Evolutionary conservation across 2,797 vertebrate genomes (phyloP).

Genomic region (Pteronotus mesoamericanus): DNA sequence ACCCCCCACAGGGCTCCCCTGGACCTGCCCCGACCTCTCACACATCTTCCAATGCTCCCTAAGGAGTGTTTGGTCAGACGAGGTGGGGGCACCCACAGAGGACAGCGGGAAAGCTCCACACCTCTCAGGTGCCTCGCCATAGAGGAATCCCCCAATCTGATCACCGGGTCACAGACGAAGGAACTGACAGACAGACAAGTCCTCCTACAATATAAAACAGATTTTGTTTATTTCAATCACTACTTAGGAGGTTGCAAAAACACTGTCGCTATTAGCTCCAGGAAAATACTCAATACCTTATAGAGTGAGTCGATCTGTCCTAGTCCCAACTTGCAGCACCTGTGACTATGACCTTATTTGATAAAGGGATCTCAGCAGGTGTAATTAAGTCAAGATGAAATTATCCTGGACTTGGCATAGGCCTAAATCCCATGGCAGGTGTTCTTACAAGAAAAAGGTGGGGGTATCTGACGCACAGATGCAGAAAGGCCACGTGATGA

Average conservation of each 20-base stretch:
- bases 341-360: not conserved
- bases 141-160: not conserved
- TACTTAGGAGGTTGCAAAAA: not conserved
- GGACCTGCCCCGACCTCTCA: not conserved
- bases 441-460: not conserved
- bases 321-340: not conserved
- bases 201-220: too few species aligned
- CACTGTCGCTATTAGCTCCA: not conserved
- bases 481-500: not conserved
- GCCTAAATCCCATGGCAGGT: not conserved
- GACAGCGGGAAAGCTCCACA: not conserved
- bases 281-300: not conserved
- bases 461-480: not conserved
- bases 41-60: not conserved
- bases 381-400: not conserved
- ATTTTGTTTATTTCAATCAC: not conserved
- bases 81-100: not conserved
- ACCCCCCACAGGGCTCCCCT: not conserved
- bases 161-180: not conserved
- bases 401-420: not conserved
- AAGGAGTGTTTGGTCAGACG: not conserved
- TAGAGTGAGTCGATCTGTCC: not conserved
- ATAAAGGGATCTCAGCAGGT: not conserved
- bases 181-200: not conserved
- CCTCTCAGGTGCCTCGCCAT: not conserved